Conservation (phyloP, 2,888 invertebrate genomes). For the Philereme transversata region DNA sequence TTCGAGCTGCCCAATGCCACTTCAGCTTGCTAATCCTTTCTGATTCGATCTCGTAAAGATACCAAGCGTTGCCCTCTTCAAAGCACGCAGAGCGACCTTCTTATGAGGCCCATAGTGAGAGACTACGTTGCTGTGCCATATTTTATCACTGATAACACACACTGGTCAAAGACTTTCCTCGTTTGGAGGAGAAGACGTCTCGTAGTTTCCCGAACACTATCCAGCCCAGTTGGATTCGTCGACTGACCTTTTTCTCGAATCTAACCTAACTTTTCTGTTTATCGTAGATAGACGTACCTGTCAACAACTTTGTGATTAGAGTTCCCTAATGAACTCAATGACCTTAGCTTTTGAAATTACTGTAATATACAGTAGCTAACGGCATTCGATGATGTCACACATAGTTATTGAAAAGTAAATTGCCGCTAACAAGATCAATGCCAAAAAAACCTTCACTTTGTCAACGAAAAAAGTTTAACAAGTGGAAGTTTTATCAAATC, state of each 20-base stretch:
- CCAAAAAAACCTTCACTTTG: slow-evolving; percentile 4
- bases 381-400: slow-evolving; percentile 14
- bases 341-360: neutral
- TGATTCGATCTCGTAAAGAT: too few relatives aligned
- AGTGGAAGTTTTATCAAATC: slow-evolving; percentile 9
- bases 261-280: neutral
- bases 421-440: slow-evolving; percentile 12
- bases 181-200: too few relatives aligned
- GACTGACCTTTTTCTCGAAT: neutral
- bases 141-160: too few relatives aligned
- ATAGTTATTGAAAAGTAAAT: slow-evolving; percentile 15
- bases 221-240: neutral
- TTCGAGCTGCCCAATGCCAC: neutral
- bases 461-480: slow-evolving; percentile 8
- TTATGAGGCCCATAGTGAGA: too few relatives aligned
- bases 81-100: too few relatives aligned
- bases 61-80: too few relatives aligned
- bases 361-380: slow-evolving; percentile 17
- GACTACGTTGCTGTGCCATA: too few relatives aligned
- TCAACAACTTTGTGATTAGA: too few relatives aligned
- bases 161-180: too few relatives aligned
- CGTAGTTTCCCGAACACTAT: too few relatives aligned
- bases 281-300: neutral
- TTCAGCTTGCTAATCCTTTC: neutral
- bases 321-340: too few relatives aligned